Evolutionary conservation across 1,140 invertebrate species (phyloP), one percentile per base, ranked within the genome.

Genomic region (Neodiprion fabricii): DNA sequence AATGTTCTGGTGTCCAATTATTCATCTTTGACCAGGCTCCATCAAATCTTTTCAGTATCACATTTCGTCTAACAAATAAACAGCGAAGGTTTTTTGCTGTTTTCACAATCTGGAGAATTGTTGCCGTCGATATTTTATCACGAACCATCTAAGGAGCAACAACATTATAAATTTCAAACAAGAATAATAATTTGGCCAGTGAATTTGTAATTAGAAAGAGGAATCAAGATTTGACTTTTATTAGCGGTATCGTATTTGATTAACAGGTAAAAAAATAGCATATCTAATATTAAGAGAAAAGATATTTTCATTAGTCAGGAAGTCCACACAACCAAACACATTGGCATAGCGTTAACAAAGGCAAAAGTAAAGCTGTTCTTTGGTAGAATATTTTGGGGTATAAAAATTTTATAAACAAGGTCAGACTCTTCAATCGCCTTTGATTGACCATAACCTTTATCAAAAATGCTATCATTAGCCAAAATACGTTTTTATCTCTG

Each of bases 81-180:
- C 89, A 89, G 49, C 89, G 86, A 28, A 97, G 86, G 76, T 91
- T 91, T 73, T 91, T 91, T 4, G 91, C 91, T 1, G 90, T 91
- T 53, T 90, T 88, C 0, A 92, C 94, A 48, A 96, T 89, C n/a
- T 96, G 86, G 47, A 97, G 84, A 12, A 96, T 89, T 1, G 95
- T 96, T 0, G 93, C 90, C 0, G 95, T 96, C 1, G 95, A 96
- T 71, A 97, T 91, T 81, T 93, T 89, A 81, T 96, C 95, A 7
- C 94, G 90, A 17, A 96, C 91, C 77, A 95, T 88, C 94, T 94
- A 79, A 47, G 69, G 74, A 74, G 61, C 69, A n/a, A 67, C 5
- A 70, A 47, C 68, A 47, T 70, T 67, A 66, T 40, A 40, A 40
- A 40, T 40, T 5, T 40, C 28, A 40, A 48, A 28, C 14, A 78